Evolutionary conservation across 92 coral and sea anemone species (phyloP), one percentile per base, ranked within the genome.

Genomic region (Anthopleura xanthogrammica): DNA sequence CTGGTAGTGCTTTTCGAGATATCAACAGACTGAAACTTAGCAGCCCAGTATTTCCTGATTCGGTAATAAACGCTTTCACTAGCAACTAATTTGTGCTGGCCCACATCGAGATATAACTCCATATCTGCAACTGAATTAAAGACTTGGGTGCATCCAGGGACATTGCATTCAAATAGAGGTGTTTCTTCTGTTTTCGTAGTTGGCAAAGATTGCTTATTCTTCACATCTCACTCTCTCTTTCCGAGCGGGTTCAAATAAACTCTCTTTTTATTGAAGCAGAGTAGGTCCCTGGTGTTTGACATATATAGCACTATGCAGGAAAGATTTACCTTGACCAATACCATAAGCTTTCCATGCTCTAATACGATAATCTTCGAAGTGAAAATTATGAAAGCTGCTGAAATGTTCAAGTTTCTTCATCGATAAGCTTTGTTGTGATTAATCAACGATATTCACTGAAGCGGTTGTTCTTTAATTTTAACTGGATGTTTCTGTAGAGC

Each of bases 211-310:
- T 76, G 43, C 11, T 5, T 76, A 58, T 29, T 29, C 36, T 76
- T 76, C 60, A 76, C 57, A n/a, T 76, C 36, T 29, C 36, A 0
- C 36, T 29, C 36, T 29, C 36, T 29, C 36, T 29, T 1, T 29
- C 36, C 36, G 36, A 29, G 36, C 36, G 36, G 79, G 79, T 14
- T 20, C 50, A 76, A 76, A 41, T 16, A 76, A 76, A 76, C 60
- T 17, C 36, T 84, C 83, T 83, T 55, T 73, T 83, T 87, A 77
- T 83, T 81, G 80, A 86, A 90, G 87, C 79, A 70, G 71, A 62
- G 92, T 90, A 73, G 90, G 57, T 83, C 83, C 92, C 81, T 89
- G 90, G 80, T 86, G 90, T n/a, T 82, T 71, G 41, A 89, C 86
- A 23, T 46, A 76, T 46, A 76, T 46, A 0, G 2, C 20, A 12